Evolutionary conservation across 2,888 invertebrate genomes (phyloP), one percentile per base, ranked within the genome.

Genomic region (Leucophenga montana): DNA sequence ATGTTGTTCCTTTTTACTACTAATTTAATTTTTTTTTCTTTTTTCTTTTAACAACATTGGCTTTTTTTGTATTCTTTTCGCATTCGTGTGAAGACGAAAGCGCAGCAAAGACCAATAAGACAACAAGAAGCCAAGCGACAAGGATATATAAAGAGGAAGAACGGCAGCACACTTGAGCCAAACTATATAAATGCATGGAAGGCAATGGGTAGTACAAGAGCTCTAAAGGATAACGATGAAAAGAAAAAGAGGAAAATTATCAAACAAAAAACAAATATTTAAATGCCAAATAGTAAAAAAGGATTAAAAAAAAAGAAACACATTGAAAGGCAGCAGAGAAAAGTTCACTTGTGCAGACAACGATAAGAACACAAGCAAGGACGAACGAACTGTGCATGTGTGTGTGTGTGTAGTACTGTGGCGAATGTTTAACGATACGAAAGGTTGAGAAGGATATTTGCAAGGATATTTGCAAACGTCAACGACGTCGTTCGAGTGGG

Each of bases 231-330:
- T 80, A 84, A 84, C 39, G 39, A 39, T 39, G 39, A 39, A 11
- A 3, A 14, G 81, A 84, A 77, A 74, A 82, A 57, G 77, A 79
- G 73, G 78, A 84, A 83, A 84, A 83, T 81, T 83, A 84, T 82
- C 83, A 84, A 84, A 84, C 82, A 82, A 82, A 83, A n/a, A 82
- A 83, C 84, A 82, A 82, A 82, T 84, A 82, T 84, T 84, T 66
- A 46, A 82, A 82, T 83, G 78, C 67, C 66, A 68, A 68, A 70
- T 44, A 70, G 62, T 69, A 73, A 53, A 16, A 11, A 20, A 65
- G 57, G 61, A 54, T 69, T 72, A 53, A 16, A 11, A 20, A 65
- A 62, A 64, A 54, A 54, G 31, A 59, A 46, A 61, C 46, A 67
- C 50, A 20, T 3, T 39, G 6, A 27, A 31, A 53, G 59, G 44